These are phyloP conservation scores for Dallia pectoralis DNA, from an alignment of 2,797 vertebrate genomes.

Conservation along the genomic window DNA sequence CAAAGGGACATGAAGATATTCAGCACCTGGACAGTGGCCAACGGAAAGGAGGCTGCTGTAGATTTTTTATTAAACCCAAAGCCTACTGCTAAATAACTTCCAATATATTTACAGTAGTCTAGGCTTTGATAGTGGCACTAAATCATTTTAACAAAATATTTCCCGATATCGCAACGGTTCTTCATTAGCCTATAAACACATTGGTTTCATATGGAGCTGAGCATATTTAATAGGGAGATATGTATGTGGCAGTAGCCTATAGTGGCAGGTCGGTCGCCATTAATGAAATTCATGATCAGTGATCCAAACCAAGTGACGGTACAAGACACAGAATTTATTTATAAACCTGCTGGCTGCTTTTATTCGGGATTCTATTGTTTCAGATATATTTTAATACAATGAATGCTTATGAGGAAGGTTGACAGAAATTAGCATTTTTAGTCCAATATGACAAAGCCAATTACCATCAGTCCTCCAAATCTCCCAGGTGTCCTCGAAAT, in stretches of 20 bases:
- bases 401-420: slow-evolving; percentile 52
- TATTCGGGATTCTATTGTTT: slow-evolving; percentile 49
- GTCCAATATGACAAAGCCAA: slow-evolving; percentile 55
- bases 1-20: not conserved
- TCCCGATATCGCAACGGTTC: slow-evolving; percentile 19
- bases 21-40: not conserved
- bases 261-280: slow-evolving; percentile 26
- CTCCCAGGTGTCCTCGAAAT: slow-evolving; percentile 13
- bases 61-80: no score
- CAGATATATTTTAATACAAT: slow-evolving; percentile 48
- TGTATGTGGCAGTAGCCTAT: not conserved
- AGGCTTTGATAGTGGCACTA: no score
- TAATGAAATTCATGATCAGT: slow-evolving; percentile 48
- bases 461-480: slow-evolving; percentile 53
- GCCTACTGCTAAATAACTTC: no score
- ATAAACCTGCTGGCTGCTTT: slow-evolving; percentile 52
- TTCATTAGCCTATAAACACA: slow-evolving; percentile 32
- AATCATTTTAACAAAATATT: not conserved
- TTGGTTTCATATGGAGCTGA: not conserved
- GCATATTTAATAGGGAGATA: slow-evolving; percentile 34
- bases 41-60: no score
- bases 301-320: slow-evolving; percentile 35
- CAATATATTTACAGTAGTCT: no score
- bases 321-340: slow-evolving; percentile 45
- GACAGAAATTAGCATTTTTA: slow-evolving; percentile 62